These are phyloP conservation scores for Galaxea fascicularis DNA, from an alignment of 92 coral and sea anemone genomes.

Conservation along the genomic window DNA sequence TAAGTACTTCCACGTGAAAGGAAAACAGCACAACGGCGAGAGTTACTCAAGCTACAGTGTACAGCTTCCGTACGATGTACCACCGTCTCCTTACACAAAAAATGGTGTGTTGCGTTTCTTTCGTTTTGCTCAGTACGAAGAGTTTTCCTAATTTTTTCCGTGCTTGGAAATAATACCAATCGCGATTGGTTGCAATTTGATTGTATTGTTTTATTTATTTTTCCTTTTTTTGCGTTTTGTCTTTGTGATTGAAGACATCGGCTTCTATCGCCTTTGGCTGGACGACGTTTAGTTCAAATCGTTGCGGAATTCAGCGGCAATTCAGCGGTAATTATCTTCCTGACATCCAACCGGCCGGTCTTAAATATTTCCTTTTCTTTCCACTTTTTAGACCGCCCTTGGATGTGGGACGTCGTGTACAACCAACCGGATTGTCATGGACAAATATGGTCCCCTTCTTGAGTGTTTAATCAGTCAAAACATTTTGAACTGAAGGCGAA, in stretches of 20 bases:
- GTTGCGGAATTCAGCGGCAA: no score
- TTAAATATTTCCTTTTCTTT: neutral
- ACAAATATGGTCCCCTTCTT: slow-evolving; percentile 87
- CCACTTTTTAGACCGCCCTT: slow-evolving; percentile 73
- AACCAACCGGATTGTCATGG: slow-evolving; percentile 88
- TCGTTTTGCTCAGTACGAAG: no score
- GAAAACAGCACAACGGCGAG: slow-evolving; percentile 37
- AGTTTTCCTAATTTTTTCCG: no score
- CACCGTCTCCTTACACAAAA: slow-evolving; percentile 82
- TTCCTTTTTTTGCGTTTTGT: neutral
- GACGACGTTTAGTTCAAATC: no score
- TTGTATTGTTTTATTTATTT: no score
- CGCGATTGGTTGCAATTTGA: neutral
- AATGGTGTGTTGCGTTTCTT: slow-evolving; percentile 64
- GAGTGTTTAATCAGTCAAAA: neutral
- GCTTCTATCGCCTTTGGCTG: no score
- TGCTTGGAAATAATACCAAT: no score
- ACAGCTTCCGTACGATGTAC: slow-evolving; percentile 90
- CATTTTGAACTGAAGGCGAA: neutral
- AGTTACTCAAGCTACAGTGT: slow-evolving; percentile 27
- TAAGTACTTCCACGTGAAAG: slow-evolving; percentile 62
- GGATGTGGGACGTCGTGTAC: slow-evolving; percentile 96
- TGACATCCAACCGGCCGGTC: neutral
- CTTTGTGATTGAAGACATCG: no score
- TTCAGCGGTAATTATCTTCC: neutral